These are phyloP conservation scores for Mythimna loreyi DNA, from an alignment of 2,888 invertebrate species.

Conservation along the genomic window DNA sequence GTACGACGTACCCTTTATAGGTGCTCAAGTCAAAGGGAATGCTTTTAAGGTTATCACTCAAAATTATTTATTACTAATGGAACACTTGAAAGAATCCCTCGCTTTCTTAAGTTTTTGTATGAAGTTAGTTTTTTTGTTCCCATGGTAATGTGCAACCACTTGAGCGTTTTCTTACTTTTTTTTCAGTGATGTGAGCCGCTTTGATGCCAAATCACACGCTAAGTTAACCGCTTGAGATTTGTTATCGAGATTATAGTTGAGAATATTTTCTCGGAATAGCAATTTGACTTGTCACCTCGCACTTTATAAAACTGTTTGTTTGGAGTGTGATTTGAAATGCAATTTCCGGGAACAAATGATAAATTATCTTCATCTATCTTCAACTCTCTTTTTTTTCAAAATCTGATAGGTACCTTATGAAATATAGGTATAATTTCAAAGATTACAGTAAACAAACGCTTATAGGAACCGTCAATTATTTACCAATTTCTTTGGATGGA, in stretches of 20 bases:
- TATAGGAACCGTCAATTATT: constrained; percentile 72
- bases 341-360: constrained; percentile 17
- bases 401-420: no score
- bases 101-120: constrained; percentile 70
- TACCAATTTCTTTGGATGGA: constrained; percentile 65
- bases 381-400: not conserved
- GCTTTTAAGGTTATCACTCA: constrained; percentile 87
- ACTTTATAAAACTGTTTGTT: constrained; percentile 27
- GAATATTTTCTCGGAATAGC: constrained; percentile 59
- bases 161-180: constrained; percentile 68
- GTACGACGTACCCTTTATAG: constrained; percentile 76
- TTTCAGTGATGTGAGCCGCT: constrained; percentile 64
- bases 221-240: constrained; percentile 57
- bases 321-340: constrained; percentile 41
- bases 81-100: constrained; percentile 77
- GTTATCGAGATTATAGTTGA: constrained; percentile 56
- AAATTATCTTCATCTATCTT: not conserved
- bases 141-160: constrained; percentile 77
- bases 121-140: constrained; percentile 69
- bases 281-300: constrained; percentile 44
- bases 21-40: constrained; percentile 81
- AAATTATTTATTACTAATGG: constrained; percentile 86
- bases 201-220: constrained; percentile 62
- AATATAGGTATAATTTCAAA: constrained; percentile 26
- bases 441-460: constrained; percentile 71